Base-by-base conservation (phyloP, 2,888 invertebrate genomes). In the Callyntrura sp. region DNA sequence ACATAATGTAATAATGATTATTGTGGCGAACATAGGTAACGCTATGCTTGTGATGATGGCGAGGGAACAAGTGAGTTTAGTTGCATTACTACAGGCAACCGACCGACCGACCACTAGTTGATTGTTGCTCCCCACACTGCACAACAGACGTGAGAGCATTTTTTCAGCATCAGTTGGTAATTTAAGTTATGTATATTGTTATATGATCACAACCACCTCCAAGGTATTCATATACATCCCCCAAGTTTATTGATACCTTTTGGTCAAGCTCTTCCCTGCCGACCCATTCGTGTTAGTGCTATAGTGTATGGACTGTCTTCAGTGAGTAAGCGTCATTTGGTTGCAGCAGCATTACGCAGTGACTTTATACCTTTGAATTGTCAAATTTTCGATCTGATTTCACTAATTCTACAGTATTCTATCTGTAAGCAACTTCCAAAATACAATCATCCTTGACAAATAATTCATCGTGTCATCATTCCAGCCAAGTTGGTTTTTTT, bases 61-160 rank as follows among this genome's bases (percentile, higher is more conserved):
- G 57, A 79, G 57, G 35, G 60, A 57, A 43, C 35, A 79, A 60
- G 43, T 79, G 60, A 79, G 23, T 23, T 62, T 57, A 43, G 60
- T 20, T 17, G 51, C 73, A 73, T 48, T 45, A 48, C 8, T 20
- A 68, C 25, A 55, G 51, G 11, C 35, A 79, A 60, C 79, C 76
- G 17, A 48, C 73, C 79, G 20, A 78, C 45, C 86, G 23, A 79
- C 51, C 87, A 87, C 87, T 73, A 82, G 87, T 87, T 87, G 87
- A 87, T 87, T 87, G 87, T 87, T 87, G 87, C 35, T 60, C 43
- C 35, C 35, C 25, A 79, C 35, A n/a, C 2, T 23, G 11, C 28
- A 51, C 79, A 79, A n/a, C 17, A 20, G 17, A 11, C 17, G n/a
- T 17, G 20, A 79, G 20, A 57, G 20, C 28, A 79, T 43, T 79